These are phyloP conservation scores for Crotalus adamanteus DNA, from an alignment of 2,797 vertebrate genomes.

Conservation along the genomic window DNA sequence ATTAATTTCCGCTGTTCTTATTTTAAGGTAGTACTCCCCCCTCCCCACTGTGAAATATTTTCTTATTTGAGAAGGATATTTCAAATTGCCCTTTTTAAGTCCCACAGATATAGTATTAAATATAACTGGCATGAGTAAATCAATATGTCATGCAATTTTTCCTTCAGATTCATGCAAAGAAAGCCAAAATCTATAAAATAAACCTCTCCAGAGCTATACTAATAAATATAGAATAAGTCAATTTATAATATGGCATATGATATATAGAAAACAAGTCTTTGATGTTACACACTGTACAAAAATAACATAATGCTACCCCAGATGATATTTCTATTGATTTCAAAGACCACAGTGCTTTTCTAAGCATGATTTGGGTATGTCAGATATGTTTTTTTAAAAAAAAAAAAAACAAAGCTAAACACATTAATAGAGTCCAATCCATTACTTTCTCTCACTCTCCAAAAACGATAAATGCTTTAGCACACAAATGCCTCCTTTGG, in stretches of 20 bases:
- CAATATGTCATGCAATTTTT: not conserved
- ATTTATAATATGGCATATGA: not conserved
- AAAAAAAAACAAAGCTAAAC: not conserved
- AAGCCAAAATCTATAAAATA: not conserved
- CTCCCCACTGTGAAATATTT: not conserved
- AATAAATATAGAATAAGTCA: not conserved
- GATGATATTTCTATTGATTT: not conserved
- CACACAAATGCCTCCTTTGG: not conserved
- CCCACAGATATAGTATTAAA: not conserved
- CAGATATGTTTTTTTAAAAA: not conserved
- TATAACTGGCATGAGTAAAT: not conserved
- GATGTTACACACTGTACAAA: not conserved
- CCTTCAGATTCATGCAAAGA: not conserved
- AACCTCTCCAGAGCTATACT: not conserved
- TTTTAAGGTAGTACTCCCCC: not conserved
- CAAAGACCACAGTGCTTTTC: not conserved
- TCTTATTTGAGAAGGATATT: not conserved
- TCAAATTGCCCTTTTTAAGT: not conserved
- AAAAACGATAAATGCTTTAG: not conserved
- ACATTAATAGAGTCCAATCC: not conserved
- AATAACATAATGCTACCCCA: not conserved
- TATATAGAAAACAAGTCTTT: not conserved
- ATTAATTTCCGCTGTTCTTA: not conserved
- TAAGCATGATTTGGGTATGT: not conserved
- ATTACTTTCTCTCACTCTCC: not conserved